phyloP scores from a whole-genome alignment of 2,888 invertebrate species.

The Physocephala rufipes region DNA sequence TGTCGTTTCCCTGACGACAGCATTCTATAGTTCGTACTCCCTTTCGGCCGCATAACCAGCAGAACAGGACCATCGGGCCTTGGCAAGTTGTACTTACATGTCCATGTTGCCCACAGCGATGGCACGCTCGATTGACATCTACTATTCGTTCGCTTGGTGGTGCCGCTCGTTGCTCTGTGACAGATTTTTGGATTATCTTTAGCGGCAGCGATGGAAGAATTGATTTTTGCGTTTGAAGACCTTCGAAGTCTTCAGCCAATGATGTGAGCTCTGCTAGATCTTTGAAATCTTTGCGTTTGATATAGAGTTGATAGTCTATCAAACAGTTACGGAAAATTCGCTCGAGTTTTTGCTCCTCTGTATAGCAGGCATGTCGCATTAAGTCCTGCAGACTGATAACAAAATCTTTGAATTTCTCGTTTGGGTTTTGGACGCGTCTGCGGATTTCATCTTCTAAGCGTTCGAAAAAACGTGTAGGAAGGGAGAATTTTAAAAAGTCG shows the following conservation, averaged over 20 bases:
- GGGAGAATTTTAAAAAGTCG: neutral
- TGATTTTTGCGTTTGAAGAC: neutral
- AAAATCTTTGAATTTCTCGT: constrained; percentile 3
- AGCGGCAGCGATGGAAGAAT: too few relatives aligned
- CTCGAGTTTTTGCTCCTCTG: constrained; percentile 23
- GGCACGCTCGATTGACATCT: neutral
- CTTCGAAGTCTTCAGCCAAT: constrained; percentile 19
- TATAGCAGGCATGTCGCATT: constrained; percentile 4
- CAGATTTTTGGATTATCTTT: neutral
- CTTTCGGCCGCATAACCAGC: constrained; percentile 8
- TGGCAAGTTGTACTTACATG: too few relatives aligned
- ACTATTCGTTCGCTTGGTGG: neutral
- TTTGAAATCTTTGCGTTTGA: constrained; percentile 14
- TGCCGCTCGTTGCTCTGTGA: neutral
- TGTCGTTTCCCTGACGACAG: constrained; percentile 24
- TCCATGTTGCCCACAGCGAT: constrained; percentile 7
- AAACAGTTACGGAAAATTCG: constrained; percentile 17
- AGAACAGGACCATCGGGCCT: too few relatives aligned
- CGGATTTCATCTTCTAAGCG: constrained; percentile 3
- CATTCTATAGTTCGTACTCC: constrained; percentile 2
- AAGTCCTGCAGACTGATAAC: neutral
- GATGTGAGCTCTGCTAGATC: constrained; percentile 5
- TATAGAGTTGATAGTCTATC: constrained; percentile 26
- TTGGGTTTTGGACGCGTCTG: neutral
- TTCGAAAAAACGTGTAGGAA: constrained; percentile 6